These are phyloP conservation scores for Megaptera novaeangliae DNA, from an alignment of 2,113 vertebrate genomes.

Conservation along the genomic window DNA sequence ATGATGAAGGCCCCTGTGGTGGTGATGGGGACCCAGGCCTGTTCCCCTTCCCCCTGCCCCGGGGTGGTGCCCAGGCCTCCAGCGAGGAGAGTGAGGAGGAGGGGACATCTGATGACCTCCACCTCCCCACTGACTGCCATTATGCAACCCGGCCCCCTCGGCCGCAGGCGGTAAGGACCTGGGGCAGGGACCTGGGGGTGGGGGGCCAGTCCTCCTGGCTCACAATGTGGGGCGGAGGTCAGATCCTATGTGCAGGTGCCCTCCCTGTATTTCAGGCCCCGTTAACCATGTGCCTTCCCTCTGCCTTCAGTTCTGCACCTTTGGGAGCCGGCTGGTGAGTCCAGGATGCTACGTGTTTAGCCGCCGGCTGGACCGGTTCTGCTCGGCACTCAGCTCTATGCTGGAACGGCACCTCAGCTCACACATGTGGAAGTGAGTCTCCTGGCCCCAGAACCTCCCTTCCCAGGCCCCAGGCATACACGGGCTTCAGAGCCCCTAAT, in stretches of 20 bases:
- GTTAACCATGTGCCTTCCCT: not conserved
- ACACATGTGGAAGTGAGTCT: slow-evolving; percentile 92
- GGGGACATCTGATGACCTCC: slow-evolving; percentile 71
- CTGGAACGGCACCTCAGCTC: slow-evolving; percentile 91
- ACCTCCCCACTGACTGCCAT: slow-evolving; percentile 81
- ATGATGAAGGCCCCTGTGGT: slow-evolving; percentile 79
- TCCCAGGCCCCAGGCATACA: not conserved
- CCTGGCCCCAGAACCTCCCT: not conserved
- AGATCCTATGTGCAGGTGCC: not conserved
- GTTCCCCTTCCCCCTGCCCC: slow-evolving; percentile 82
- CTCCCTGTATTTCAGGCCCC: not conserved
- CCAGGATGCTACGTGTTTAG: slow-evolving; percentile 92
- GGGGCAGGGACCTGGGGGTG: not conserved
- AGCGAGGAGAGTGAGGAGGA: slow-evolving; percentile 93
- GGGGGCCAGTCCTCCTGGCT: not conserved
- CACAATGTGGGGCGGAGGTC: not conserved
- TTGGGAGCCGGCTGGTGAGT: slow-evolving; percentile 89
- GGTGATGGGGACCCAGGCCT: slow-evolving; percentile 78
- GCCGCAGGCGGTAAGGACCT: slow-evolving; percentile 86
- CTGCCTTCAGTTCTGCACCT: slow-evolving; percentile 87
- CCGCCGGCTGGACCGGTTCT: slow-evolving; percentile 90
- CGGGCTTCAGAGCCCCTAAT: not conserved
- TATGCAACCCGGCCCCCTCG: slow-evolving; percentile 85
- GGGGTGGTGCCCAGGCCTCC: slow-evolving; percentile 82
- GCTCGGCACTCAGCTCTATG: slow-evolving; percentile 92